Evolutionary conservation across 92 coral and sea anemone species (phyloP).

Genomic region (Pocillopora grandis): DNA sequence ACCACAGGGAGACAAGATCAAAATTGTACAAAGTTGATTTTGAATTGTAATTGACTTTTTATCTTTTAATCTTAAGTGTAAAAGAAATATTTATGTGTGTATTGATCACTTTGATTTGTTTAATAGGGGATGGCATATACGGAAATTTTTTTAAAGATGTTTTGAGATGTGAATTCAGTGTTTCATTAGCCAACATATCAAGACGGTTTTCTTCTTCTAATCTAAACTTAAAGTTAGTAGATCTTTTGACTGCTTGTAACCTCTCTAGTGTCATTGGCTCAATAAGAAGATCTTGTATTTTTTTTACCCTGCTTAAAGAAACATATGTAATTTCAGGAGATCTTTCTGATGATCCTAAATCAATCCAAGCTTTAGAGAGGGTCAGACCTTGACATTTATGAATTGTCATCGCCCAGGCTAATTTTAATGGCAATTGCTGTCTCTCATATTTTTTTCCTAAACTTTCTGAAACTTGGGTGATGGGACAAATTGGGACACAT

Average conservation of each 20-base stretch:
- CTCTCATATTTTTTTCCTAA: no score
- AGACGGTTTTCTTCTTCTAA: conserved; percentile 60
- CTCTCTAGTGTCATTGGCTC: background rate
- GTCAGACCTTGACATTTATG: no score
- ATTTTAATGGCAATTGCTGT: no score
- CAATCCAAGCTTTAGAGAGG: no score
- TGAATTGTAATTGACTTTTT: conserved; percentile 6
- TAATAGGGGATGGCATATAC: background rate
- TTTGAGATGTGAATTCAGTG: conserved; percentile 25
- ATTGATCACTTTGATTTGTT: background rate
- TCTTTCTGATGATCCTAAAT: no score
- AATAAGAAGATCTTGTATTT: background rate
- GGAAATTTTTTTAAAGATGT: background rate
- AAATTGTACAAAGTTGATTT: conserved; percentile 6
- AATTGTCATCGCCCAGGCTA: no score
- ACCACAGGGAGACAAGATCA: conserved; percentile 17
- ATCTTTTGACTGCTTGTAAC: conserved; percentile 45
- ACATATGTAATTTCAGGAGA: background rate
- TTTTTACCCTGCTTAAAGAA: conserved; percentile 61
- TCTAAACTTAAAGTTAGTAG: conserved; percentile 59
- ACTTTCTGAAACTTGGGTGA: no score
- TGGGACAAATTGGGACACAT: no score
- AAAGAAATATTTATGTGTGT: conserved; percentile 11
- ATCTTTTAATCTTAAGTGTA: conserved; percentile 8
- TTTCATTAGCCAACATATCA: conserved; percentile 39